Base-by-base conservation (phyloP, 2,888 invertebrate genomes). In the Macroteleia sp. region DNA sequence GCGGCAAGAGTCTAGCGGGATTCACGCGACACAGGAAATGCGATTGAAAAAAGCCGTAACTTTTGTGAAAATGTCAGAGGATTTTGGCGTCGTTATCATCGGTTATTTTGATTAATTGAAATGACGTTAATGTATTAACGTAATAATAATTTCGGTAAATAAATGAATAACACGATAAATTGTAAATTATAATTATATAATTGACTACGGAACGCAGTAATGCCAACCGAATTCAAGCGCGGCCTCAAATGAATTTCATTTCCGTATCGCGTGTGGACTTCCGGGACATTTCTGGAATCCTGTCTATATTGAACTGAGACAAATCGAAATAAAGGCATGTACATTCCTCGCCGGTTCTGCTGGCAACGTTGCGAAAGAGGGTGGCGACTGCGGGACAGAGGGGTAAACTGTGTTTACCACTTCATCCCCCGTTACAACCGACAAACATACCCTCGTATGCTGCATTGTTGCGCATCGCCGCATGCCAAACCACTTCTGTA, bases 381-480 rank as follows among this genome's bases (percentile, higher is more conserved):
- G 62, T 66, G 62, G 77, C 32, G 66, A 46, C 28, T 44, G 42
- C 28, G 71, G 69, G 52, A 67, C 69, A 70, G 77, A 82, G 81
- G 73, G 77, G 70, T 70, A 84, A 75, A 83, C 83, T 82, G 81
- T 87, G 85, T 86, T 86, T 86, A 83, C 86, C 79, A 81, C 82
- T 83, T 80, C 83, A 84, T 80, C 82, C 84, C 82, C 81, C 82
- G 80, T 84, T 84, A 85, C 83, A 85, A 86, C 84, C 80, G 81
- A 80, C 84, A 87, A 87, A 87, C 84, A 86, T 80, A 80, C 80
- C 81, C 80, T 81, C 79, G 79, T 80, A 83, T 84, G 75, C 62
- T 82, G 80, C 79, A 86, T 85, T 84, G 84, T 86, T 80, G 79
- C 82, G 81, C 83, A 82, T 80, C 81, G 79, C 80, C 83, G 77